A percentile compares a stretch with the other conserved stretches of the same genome.
phyloP scores from a whole-genome alignment of 1,140 invertebrate genomes.

The Tribolium castaneum region DNA sequence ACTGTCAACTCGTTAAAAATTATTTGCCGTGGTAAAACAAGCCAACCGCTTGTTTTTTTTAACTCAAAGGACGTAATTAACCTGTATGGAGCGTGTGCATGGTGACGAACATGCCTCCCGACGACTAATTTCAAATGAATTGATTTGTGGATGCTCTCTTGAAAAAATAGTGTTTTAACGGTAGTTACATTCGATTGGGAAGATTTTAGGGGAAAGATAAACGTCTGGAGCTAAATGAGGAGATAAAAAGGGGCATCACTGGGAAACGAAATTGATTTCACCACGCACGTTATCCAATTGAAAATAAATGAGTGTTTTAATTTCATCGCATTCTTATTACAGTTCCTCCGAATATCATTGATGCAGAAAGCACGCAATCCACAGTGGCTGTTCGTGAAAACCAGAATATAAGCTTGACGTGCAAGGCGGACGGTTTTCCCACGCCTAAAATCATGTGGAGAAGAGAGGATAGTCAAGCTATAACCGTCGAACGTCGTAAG shows the following conservation, averaged over 20 bases:
- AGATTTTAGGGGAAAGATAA: conserved; percentile 16
- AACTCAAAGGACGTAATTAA: not conserved
- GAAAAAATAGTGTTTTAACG: not conserved
- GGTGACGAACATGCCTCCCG: not conserved
- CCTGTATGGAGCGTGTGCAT: not conserved
- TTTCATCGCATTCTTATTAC: conserved; percentile 56
- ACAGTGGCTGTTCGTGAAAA: conserved; percentile 90
- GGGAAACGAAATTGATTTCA: conserved; percentile 20
- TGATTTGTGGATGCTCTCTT: not conserved
- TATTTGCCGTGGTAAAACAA: not conserved
- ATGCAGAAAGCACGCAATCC: conserved; percentile 85
- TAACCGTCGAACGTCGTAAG: conserved; percentile 81
- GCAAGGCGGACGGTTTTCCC: conserved; percentile 90
- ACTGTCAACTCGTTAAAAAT: not conserved
- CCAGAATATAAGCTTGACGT: conserved; percentile 89
- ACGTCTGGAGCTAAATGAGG: conserved; percentile 19
- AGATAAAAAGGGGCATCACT: conserved; percentile 42
- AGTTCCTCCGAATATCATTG: conserved; percentile 92
- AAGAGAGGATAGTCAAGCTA: conserved; percentile 87
- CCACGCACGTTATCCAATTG: conserved; percentile 30
- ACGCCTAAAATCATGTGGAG: conserved; percentile 90
- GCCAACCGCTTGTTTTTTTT: not conserved
- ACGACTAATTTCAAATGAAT: not conserved
- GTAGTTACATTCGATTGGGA: no score
- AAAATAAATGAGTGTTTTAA: conserved; percentile 41